Conservation (phyloP, 2,888 invertebrate species). For the Tachystola acroxantha region DNA sequence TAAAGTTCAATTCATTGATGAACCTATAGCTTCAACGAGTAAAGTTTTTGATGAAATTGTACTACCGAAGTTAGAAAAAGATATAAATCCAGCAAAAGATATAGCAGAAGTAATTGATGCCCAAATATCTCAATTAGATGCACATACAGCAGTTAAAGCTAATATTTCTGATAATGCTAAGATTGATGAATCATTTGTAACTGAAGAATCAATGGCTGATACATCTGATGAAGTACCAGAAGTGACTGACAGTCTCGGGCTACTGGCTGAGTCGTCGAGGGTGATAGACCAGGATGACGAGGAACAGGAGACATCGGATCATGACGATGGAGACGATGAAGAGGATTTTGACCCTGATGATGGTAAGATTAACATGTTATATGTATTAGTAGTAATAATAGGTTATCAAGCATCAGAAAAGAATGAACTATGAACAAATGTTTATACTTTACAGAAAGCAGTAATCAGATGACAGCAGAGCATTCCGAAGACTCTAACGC, state of each 20-base stretch:
- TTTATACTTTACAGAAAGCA: conserved; percentile 39
- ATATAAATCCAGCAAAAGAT: conserved; percentile 12
- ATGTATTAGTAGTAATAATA: conserved; percentile 3
- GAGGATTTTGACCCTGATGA: conserved; percentile 25
- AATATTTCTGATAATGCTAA: conserved; percentile 8
- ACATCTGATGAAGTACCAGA: conserved; percentile 33
- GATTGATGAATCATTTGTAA: conserved; percentile 14
- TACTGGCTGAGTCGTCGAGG: conserved; percentile 57
- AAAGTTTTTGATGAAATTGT: too few species aligned
- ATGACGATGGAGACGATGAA: conserved; percentile 32
- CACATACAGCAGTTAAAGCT: not conserved
- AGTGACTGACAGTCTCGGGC: conserved; percentile 50
- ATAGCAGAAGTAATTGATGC: not conserved
- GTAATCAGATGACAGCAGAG: conserved; percentile 48
- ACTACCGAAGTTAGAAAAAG: not conserved
- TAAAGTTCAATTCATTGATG: too few species aligned
- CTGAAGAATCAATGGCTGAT: conserved; percentile 17
- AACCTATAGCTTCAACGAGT: too few species aligned
- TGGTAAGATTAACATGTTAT: conserved; percentile 33
- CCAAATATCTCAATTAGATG: conserved; percentile 2
- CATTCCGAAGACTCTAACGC: conserved; percentile 59
- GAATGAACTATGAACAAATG: not conserved
- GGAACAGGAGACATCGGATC: conserved; percentile 44
- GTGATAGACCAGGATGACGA: conserved; percentile 58
- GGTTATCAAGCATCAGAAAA: too few species aligned